Conservation (phyloP, 1,140 invertebrate species). For the Dendrolimus punctatus region DNA sequence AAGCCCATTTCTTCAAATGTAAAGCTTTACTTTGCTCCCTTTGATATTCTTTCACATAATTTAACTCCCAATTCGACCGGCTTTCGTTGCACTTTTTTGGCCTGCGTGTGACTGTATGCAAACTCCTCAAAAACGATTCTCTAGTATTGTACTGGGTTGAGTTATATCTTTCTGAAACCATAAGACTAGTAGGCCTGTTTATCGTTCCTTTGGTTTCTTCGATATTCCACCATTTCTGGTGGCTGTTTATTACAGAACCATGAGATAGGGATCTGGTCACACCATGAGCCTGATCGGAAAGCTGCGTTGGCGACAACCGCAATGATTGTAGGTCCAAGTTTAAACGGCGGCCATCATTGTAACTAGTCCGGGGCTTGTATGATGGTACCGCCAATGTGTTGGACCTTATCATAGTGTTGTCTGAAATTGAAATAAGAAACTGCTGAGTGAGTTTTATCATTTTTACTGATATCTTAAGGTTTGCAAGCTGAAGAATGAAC, state of each 20-base stretch:
- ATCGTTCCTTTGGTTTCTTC: constrained; percentile 50
- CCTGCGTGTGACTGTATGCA: constrained; percentile 58
- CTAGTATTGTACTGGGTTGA: constrained; percentile 40
- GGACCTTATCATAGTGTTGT: constrained; percentile 71
- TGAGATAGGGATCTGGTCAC: constrained; percentile 66
- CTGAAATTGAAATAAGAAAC: constrained; percentile 26
- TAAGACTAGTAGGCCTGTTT: constrained; percentile 54
- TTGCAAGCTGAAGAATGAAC: too few relatives aligned
- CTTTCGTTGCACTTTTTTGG: constrained; percentile 57
- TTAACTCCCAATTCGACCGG: constrained; percentile 65
- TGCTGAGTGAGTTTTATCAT: too few relatives aligned
- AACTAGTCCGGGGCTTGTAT: constrained; percentile 55
- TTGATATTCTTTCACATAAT: constrained; percentile 64
- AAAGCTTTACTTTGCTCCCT: constrained; percentile 54
- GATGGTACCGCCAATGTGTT: constrained; percentile 73
- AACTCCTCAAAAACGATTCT: constrained; percentile 56
- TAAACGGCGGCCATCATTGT: constrained; percentile 41
- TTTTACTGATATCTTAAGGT: too few relatives aligned
- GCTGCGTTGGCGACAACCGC: constrained; percentile 51
- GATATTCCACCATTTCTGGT: constrained; percentile 57
- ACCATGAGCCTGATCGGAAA: constrained; percentile 54
- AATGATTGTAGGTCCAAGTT: constrained; percentile 56
- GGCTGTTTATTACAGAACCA: constrained; percentile 62
- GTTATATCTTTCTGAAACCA: constrained; percentile 58
- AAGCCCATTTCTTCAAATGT: constrained; percentile 76